Evolutionary conservation across 1,140 invertebrate species (phyloP), one percentile per base, ranked within the genome.

Genomic region (Uloborus diversus): DNA sequence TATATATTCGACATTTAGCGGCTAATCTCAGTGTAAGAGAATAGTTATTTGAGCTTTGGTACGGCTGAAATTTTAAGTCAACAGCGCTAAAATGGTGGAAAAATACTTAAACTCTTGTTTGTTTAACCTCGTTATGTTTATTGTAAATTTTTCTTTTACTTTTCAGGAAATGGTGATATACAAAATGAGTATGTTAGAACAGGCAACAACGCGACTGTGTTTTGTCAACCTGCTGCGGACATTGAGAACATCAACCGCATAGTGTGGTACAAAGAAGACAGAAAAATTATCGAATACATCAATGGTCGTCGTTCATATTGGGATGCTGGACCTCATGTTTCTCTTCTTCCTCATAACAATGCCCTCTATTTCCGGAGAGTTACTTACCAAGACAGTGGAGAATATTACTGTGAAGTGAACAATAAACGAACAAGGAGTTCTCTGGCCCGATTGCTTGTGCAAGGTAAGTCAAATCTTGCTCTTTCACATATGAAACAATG

Each of bases 361-460:
- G 89, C 90, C 7, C 86, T 93, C 49, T 88, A 89, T 66, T 91
- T 92, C 83, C 88, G 88, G 81, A 90, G 91, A 23, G 90, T 91
- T 0, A 85, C 87, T 37, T 89, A 90, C 9, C 86, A 87, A 25
- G 92, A 92, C 85, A 90, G 88, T 47, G 91, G 90, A 14, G 90
- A 91, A 79, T 92, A 92, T 83, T 87, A 88, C 32, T 92, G 91
- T 82, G 86, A 92, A 42, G 90, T 92, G 78, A 93, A 93, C 85
- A 90, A 89, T 84, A 87, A 91, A 23, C 89, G 90, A 59, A 88
- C 88, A 83, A 89, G 90, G 3, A 90, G 92, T 80, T 89, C 89
- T 4, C 87, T 92, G 42, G 81, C 65, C 17, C 88, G 89, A 81
- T 88, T 92, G 68, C 86, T 90, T 47, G 91, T 92, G 27, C 90